Evolutionary conservation across 64 coral and sea anemone genomes (phyloP).

Genomic region (Trachythela sp.): DNA sequence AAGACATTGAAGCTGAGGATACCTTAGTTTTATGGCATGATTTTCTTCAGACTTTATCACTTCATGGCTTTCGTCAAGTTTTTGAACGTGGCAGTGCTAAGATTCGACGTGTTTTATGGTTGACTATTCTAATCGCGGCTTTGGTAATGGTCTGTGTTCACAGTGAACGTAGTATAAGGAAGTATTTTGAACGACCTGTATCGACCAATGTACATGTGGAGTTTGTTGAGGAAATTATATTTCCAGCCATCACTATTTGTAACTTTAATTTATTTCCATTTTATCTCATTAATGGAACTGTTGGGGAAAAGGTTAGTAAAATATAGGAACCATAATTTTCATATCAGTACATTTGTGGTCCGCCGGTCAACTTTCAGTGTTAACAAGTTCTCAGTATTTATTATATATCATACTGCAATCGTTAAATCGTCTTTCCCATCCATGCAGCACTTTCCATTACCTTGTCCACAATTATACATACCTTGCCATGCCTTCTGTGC

Average conservation of each 20-base stretch:
- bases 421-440: too few relatives aligned
- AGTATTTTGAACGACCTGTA: conserved; percentile 84
- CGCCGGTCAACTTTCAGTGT: too few relatives aligned
- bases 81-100: conserved; percentile 76
- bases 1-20: neutral
- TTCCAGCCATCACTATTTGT: conserved; percentile 93
- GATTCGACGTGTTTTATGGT: conserved; percentile 76
- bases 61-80: conserved; percentile 93
- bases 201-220: conserved; percentile 96
- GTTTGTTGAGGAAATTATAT: conserved; percentile 83
- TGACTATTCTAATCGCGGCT: conserved; percentile 74
- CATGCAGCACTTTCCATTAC: too few relatives aligned
- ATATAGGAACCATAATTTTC: neutral
- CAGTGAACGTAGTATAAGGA: conserved; percentile 82
- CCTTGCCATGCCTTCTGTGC: too few relatives aligned
- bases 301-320: conserved; percentile 85
- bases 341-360: too few relatives aligned
- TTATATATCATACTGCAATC: too few relatives aligned
- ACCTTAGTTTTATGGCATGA: conserved; percentile 58
- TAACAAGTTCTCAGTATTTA: too few relatives aligned
- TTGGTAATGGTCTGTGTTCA: conserved; percentile 66
- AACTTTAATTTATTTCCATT: conserved; percentile 98
- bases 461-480: too few relatives aligned
- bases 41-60: conserved; percentile 84
- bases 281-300: conserved; percentile 93